These are phyloP conservation scores for Otocyon megalotis DNA, from an alignment of 2,113 vertebrate species.

Conservation along the genomic window DNA sequence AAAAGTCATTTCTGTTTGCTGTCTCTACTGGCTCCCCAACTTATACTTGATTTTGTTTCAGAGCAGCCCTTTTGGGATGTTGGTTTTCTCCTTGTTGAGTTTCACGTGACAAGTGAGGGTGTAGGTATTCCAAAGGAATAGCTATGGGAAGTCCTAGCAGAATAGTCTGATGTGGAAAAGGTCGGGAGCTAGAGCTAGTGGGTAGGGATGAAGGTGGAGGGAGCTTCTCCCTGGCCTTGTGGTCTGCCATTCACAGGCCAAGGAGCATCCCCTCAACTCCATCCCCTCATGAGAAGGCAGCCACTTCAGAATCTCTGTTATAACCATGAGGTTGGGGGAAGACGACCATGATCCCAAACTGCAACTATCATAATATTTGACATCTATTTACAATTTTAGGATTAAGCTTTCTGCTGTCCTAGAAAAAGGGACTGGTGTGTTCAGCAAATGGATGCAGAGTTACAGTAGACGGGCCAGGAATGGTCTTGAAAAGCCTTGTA, in stretches of 20 bases:
- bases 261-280: background rate
- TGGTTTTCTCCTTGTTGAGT: background rate
- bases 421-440: background rate
- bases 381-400: background rate
- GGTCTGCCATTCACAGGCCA: background rate
- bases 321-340: background rate
- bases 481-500: background rate
- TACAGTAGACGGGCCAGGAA: background rate
- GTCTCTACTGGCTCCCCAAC: background rate
- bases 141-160: background rate
- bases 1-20: background rate
- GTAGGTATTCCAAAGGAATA: background rate
- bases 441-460: background rate
- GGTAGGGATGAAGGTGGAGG: background rate
- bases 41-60: background rate
- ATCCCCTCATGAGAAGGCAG: background rate
- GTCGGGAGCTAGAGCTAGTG: background rate
- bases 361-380: background rate
- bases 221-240: background rate
- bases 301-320: background rate
- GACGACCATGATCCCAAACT: background rate
- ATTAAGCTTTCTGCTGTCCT: background rate
- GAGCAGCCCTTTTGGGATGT: background rate
- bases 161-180: background rate
- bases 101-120: background rate